A percentile compares a stretch with the other conserved stretches of the same genome.
phyloP scores from a whole-genome alignment of 1,140 invertebrate genomes.

The Panagrolaimus sp. region DNA sequence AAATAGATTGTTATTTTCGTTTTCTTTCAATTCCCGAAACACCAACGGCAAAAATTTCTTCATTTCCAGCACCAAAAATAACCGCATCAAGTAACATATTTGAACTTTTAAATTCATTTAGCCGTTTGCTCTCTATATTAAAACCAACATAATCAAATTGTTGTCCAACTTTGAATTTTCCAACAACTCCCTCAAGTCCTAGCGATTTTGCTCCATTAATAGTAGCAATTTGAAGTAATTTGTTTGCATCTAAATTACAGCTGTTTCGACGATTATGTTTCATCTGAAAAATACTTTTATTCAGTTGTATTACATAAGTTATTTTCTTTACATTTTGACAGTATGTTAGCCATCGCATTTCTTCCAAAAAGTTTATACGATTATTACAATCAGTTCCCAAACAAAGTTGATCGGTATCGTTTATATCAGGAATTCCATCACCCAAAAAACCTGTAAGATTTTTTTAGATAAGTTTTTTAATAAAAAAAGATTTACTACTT shows the following conservation, averaged over 20 bases:
- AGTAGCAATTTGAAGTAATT: constrained; percentile 44
- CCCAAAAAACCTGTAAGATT: constrained; percentile 38
- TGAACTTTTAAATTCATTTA: constrained; percentile 14
- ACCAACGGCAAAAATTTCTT: constrained; percentile 37
- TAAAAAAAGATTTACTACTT: too few species aligned
- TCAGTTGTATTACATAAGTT: neutral
- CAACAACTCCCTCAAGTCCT: constrained; percentile 27
- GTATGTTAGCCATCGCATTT: constrained; percentile 55
- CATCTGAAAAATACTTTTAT: constrained; percentile 34
- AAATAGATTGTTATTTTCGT: too few species aligned
- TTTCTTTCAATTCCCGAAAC: constrained; percentile 27
- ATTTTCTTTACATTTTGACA: constrained; percentile 47
- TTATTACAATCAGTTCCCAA: constrained; percentile 56
- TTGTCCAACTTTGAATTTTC: constrained; percentile 32
- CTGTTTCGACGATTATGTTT: constrained; percentile 44
- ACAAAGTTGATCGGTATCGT: constrained; percentile 40
- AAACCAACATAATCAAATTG: constrained; percentile 36
- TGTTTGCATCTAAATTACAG: constrained; percentile 34
- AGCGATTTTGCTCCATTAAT: constrained; percentile 47
- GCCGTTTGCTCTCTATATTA: constrained; percentile 20
- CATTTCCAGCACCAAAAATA: constrained; percentile 44
- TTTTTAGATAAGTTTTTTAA: too few species aligned
- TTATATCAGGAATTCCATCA: constrained; percentile 47
- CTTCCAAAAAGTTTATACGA: constrained; percentile 49
- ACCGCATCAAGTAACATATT: constrained; percentile 40